Percentiles rank a stretch among this genome's conserved stretches.
These are phyloP conservation scores for Eutrigla gurnardus DNA, from an alignment of 2,797 vertebrate species.

Conservation along the genomic window DNA sequence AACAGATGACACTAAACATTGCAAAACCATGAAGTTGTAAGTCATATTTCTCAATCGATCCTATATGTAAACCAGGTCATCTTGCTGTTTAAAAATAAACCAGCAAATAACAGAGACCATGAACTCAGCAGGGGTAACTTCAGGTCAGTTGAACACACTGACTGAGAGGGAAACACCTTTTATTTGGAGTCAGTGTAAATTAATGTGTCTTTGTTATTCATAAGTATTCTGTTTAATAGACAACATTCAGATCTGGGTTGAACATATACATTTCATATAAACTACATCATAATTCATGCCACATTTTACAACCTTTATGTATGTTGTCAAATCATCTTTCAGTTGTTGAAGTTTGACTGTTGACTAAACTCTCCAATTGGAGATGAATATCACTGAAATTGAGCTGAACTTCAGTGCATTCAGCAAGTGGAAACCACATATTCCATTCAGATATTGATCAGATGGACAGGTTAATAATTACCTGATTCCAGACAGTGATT, in stretches of 20 bases:
- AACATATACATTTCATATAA: neutral
- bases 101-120: constrained; percentile 11
- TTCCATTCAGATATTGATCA: constrained; percentile 29
- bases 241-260: neutral
- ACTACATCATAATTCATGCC: no score
- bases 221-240: neutral
- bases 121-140: constrained; percentile 29
- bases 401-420: neutral
- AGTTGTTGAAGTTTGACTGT: neutral
- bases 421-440: constrained; percentile 2
- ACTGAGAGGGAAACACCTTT: constrained; percentile 3
- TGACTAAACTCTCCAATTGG: neutral
- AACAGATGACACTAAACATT: neutral
- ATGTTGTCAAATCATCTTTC: neutral
- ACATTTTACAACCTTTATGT: neutral
- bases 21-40: constrained; percentile 6
- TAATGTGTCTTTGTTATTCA: neutral
- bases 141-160: constrained; percentile 33
- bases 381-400: constrained; percentile 4
- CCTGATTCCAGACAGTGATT: constrained; percentile 33
- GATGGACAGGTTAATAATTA: constrained; percentile 71
- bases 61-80: constrained; percentile 29
- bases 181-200: neutral
- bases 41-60: constrained; percentile 13
- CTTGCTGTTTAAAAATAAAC: constrained; percentile 49